These are phyloP conservation scores for Xylophagus ater DNA, from an alignment of 2,888 invertebrate genomes.

Conservation along the genomic window DNA sequence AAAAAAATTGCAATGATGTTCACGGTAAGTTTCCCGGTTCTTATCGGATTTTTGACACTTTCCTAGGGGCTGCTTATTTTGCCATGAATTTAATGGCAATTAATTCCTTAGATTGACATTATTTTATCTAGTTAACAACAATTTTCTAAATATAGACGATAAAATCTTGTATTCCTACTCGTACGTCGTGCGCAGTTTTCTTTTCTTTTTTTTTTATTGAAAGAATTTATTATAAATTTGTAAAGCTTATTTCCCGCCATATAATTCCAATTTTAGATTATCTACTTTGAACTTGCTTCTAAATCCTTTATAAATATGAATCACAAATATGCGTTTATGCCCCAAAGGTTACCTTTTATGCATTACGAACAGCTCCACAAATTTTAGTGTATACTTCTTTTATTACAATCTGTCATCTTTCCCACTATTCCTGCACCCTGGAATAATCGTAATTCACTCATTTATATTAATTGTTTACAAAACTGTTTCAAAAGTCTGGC, in stretches of 20 bases:
- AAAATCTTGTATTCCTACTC: background rate
- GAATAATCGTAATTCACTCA: background rate
- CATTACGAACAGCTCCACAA: no score
- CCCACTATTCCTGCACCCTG: no score
- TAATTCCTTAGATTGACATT: background rate
- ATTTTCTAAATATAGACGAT: background rate
- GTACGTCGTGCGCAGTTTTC: background rate
- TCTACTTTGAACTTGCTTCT: no score
- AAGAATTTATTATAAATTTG: no score
- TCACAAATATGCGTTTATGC: no score
- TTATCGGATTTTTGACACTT: conserved; percentile 15
- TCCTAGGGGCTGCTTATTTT: background rate
- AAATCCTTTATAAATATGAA: no score
- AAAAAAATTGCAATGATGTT: conserved; percentile 40
- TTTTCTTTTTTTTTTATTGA: background rate
- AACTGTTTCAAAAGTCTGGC: no score
- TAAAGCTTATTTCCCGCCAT: no score
- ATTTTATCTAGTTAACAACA: background rate
- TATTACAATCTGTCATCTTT: no score
- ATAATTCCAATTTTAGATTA: no score
- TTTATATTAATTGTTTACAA: background rate
- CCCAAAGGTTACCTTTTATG: no score
- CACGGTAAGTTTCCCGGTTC: conserved; percentile 36
- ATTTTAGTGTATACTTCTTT: no score
- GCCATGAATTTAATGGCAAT: background rate